These are phyloP conservation scores for human DNA, from an alignment of 2,113 vertebrate species.

Conservation along the genomic window GRCh38 chr15:69259501-69260000, in stretches of 20 bases:
- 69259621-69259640: not conserved
- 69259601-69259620: not conserved
- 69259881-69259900: not conserved
- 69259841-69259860: not conserved
- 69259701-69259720: not conserved
- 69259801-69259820: not conserved
- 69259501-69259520: not conserved
- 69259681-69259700: not conserved
- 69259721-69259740: not conserved
- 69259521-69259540: not conserved
- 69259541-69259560: not conserved
- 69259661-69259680: not conserved
- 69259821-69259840: not conserved
- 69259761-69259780: not conserved
- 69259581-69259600: not conserved
- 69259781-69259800: not conserved
- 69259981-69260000: not conserved
- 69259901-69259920: not conserved
- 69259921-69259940: not conserved
- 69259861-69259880: constrained; percentile 9
- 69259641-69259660: not conserved
- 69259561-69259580: not conserved
- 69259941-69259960: not conserved
- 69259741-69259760: constrained; percentile 1
- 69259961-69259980: not conserved